Conservation (phyloP, 1,140 invertebrate species). For the Hermetia illucens region DNA sequence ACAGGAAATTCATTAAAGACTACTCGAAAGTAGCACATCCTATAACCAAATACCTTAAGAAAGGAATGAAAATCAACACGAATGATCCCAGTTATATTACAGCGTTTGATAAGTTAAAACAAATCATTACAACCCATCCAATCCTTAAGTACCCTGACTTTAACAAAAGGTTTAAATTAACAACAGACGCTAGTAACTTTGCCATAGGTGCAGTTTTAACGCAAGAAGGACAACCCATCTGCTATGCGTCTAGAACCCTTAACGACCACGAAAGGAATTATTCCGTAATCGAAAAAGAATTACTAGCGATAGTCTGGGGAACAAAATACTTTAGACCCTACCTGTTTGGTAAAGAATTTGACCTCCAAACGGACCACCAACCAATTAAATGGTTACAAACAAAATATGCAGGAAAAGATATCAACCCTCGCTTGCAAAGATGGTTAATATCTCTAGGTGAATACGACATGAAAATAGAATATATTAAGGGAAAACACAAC, state of each 20-base stretch:
- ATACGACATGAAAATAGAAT: constrained; percentile 7
- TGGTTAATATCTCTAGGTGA: constrained; percentile 8
- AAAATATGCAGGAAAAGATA: constrained; percentile 1
- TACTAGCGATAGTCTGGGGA: constrained; percentile 6
- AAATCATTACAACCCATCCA: no score
- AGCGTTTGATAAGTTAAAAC: no score
- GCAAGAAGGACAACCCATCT: constrained; percentile 4
- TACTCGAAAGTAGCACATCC: no score
- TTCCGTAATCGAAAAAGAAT: constrained; percentile 6
- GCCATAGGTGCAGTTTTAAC: constrained; percentile 6
- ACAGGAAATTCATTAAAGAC: no score
- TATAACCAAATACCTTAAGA: no score
- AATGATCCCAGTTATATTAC: no score
- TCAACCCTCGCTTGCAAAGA: constrained; percentile 2
- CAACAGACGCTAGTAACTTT: constrained; percentile 8
- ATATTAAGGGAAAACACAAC: constrained; percentile 9
- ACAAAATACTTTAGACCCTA: constrained; percentile 8
- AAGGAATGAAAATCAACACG: no score
- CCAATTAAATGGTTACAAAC: constrained; percentile 8
- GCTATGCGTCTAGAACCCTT: constrained; percentile 2
- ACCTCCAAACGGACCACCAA: constrained; percentile 3
- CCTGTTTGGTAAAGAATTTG: constrained; percentile 5
- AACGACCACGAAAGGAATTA: constrained; percentile 6
- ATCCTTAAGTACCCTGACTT: constrained; percentile 7
- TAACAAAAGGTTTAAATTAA: constrained; percentile 5